A percentile compares a stretch with the other conserved stretches of the same genome.
Conservation (phyloP, 1,140 invertebrate genomes). For the Mercenaria mercenaria region DNA sequence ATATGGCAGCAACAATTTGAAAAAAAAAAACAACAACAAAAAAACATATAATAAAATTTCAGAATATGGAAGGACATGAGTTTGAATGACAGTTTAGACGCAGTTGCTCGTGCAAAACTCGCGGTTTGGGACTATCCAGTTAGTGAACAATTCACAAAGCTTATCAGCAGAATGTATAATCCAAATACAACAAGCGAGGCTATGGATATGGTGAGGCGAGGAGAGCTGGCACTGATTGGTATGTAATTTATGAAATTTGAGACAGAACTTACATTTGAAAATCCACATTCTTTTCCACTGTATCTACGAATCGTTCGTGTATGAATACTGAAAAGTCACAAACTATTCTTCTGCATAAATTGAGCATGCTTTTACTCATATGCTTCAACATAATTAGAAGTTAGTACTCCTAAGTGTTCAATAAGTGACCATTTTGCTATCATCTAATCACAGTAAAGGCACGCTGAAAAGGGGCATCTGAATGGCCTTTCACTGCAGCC, state of each 20-base stretch:
- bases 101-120: constrained; percentile 95
- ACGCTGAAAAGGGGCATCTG: too few species aligned
- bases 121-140: constrained; percentile 99
- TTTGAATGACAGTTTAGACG: constrained; percentile 95
- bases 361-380: too few species aligned
- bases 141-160: constrained; percentile 99
- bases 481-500: too few species aligned
- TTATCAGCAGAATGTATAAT: constrained; percentile 98
- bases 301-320: background rate
- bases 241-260: too few species aligned
- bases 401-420: too few species aligned
- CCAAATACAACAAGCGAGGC: constrained; percentile 93
- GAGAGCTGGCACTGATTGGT: constrained; percentile 96
- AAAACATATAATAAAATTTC: too few species aligned
- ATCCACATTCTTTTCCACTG: background rate
- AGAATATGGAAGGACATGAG: constrained; percentile 99
- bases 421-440: too few species aligned
- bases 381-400: too few species aligned
- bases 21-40: too few species aligned
- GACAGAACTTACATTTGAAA: too few species aligned
- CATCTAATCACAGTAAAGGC: too few species aligned
- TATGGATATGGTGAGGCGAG: constrained; percentile 89
- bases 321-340: background rate
- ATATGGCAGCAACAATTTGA: too few species aligned
- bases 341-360: background rate